These are phyloP conservation scores for Centroberyx gerrardi DNA, from an alignment of 2,797 vertebrate species.

Conservation along the genomic window DNA sequence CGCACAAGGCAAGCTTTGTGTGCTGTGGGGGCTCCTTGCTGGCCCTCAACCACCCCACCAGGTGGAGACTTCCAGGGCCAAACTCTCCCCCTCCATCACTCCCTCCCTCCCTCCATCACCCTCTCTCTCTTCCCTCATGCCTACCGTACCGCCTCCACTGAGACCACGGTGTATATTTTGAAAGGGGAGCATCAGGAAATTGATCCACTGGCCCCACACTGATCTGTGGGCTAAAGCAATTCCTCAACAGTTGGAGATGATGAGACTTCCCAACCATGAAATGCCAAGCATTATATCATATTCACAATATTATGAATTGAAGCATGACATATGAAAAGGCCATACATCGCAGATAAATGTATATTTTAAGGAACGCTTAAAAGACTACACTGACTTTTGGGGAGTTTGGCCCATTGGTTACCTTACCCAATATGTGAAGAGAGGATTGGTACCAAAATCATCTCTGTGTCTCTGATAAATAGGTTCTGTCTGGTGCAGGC, in stretches of 20 bases:
- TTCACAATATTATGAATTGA: conserved; percentile 21
- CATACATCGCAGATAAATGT: conserved; percentile 13
- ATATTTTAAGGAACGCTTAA: background rate
- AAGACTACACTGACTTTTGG: too few relatives aligned
- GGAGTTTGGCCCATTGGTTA: too few relatives aligned
- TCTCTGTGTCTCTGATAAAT: too few relatives aligned
- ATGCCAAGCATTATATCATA: conserved; percentile 51
- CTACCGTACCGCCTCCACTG: conserved; percentile 58
- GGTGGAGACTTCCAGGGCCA: conserved; percentile 81
- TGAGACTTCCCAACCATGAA: conserved; percentile 66
- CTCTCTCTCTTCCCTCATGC: conserved; percentile 59
- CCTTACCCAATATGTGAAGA: too few relatives aligned
- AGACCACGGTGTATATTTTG: conserved; percentile 84
- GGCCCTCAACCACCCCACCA: conserved; percentile 78
- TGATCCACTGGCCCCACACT: conserved; percentile 79
- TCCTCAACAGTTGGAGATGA: conserved; percentile 77
- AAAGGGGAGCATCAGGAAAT: conserved; percentile 85
- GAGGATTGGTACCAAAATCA: too few relatives aligned
- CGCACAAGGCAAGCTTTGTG: conserved; percentile 86
- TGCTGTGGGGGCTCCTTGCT: conserved; percentile 69
- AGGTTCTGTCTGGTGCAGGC: too few relatives aligned
- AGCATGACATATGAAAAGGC: conserved; percentile 24
- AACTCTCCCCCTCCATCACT: conserved; percentile 50
- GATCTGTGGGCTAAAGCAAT: conserved; percentile 75
- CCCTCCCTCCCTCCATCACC: conserved; percentile 48